phyloP scores from a whole-genome alignment of 1,140 invertebrate species.

The Bicyclus anynana region DNA sequence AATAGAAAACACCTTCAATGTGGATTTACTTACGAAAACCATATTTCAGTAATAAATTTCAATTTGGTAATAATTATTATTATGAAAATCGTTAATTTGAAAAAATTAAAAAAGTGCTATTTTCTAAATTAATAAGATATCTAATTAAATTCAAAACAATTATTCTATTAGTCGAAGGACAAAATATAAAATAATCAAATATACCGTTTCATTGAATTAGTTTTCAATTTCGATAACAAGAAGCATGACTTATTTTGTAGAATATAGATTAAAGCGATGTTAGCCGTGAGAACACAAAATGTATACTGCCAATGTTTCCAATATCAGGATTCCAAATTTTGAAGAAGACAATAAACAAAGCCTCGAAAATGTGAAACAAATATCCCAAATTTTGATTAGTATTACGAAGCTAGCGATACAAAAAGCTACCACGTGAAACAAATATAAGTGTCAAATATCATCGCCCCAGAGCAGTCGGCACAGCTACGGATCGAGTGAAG shows the following conservation, averaged over 20 bases:
- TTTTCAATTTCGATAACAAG: background rate
- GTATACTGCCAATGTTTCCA: constrained; percentile 13
- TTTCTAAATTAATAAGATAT: background rate
- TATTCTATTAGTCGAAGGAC: background rate
- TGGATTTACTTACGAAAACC: background rate
- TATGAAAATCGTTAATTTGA: background rate
- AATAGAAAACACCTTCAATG: constrained; percentile 64
- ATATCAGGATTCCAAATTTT: constrained; percentile 6
- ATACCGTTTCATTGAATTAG: background rate
- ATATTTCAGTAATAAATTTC: background rate
- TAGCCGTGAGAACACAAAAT: constrained; percentile 9
- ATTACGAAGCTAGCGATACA: constrained; percentile 11
- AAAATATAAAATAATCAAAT: background rate
- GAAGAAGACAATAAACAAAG: constrained; percentile 15
- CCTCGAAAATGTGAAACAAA: background rate
- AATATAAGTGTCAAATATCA: constrained; percentile 14
- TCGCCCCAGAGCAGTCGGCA: constrained; percentile 8
- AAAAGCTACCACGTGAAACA: constrained; percentile 31
- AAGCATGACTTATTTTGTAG: background rate
- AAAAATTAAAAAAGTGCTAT: background rate
- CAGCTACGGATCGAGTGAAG: constrained; percentile 47
- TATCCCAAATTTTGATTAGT: background rate
- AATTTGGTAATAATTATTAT: background rate
- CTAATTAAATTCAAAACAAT: background rate
- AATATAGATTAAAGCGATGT: constrained; percentile 14